Evolutionary conservation across 2,797 vertebrate genomes (phyloP), one percentile per base, ranked within the genome.

Genomic region (Coendou prehensilis): DNA sequence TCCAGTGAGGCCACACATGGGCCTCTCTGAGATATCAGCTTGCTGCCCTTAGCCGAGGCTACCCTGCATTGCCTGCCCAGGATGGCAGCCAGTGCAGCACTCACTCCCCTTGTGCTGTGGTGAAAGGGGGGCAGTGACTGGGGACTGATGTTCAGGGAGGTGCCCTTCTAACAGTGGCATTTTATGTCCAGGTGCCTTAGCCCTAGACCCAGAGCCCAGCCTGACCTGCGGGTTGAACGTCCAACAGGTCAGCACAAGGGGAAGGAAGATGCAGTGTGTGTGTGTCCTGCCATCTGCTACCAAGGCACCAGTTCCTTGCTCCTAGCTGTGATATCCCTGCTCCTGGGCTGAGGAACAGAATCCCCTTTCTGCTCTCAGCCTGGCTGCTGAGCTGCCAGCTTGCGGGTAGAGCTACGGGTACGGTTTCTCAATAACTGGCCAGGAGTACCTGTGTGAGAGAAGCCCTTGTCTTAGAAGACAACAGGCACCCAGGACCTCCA

Each of bases 201-300:
- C 63, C 64, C 28, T 18, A 28, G 37, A 56, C 28, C 20, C 26
- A 64, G 47, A 56, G 9, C n/a, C 13, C 75, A 87, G 22, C 52
- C 26, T 10, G 2, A 5, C 52, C n/a, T n/a, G 14, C 1, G 10
- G 18, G 17, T 5, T 1, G 41, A 67, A 7, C 28, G 15, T 47
- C 41, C 61, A 22, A 52, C 22, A 69, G 23, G 6, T 11, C 28
- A 7, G 33, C 8, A 26, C 41, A 18, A 28, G 64, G 47, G 56
- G 41, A 30, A n/a, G 18, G n/a, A 67, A 41, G 78, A 23, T 28
- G 20, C 13, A 20, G 20, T 11, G 14, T 30, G 26, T 30, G 26
- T 61, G 28, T 9, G 64, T 71, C 56, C 78, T 20, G 17, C 37
- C 13, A 41, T 11, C 41, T 45, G 18, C 28, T 75, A 57, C 23